A percentile compares a stretch with the other conserved stretches of the same genome.
phyloP scores from a whole-genome alignment of 2,113 vertebrate genomes.

The Menura novaehollandiae region DNA sequence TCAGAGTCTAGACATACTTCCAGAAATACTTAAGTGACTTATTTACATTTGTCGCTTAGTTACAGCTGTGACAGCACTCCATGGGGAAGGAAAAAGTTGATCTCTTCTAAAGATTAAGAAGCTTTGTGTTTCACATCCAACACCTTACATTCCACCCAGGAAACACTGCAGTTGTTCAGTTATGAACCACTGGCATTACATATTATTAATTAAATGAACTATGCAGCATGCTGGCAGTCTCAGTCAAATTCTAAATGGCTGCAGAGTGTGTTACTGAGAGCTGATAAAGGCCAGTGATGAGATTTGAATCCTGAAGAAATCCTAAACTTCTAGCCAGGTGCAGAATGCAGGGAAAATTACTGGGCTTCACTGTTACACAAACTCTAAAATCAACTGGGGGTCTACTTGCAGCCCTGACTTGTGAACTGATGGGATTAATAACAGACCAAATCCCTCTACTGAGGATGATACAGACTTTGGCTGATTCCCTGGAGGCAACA shows the following conservation, averaged over 20 bases:
- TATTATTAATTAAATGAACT: neutral
- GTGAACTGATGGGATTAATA: neutral
- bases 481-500: neutral
- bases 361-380: neutral
- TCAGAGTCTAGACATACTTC: constrained; percentile 21
- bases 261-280: neutral
- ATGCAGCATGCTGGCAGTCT: neutral
- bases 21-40: neutral
- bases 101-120: neutral
- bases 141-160: constrained; percentile 4
- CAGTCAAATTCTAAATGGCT: neutral
- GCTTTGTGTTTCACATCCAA: neutral
- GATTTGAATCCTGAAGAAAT: neutral
- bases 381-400: neutral
- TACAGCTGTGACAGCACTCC: neutral
- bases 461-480: neutral
- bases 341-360: neutral
- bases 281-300: neutral
- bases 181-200: neutral
- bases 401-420: neutral
- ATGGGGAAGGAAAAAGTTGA: neutral
- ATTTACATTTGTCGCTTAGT: neutral
- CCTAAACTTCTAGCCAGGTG: neutral
- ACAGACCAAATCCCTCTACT: neutral
- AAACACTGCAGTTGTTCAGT: neutral